These are phyloP conservation scores for Cardiocondyla obscurior DNA, from an alignment of 1,140 invertebrate species.

Conservation along the genomic window DNA sequence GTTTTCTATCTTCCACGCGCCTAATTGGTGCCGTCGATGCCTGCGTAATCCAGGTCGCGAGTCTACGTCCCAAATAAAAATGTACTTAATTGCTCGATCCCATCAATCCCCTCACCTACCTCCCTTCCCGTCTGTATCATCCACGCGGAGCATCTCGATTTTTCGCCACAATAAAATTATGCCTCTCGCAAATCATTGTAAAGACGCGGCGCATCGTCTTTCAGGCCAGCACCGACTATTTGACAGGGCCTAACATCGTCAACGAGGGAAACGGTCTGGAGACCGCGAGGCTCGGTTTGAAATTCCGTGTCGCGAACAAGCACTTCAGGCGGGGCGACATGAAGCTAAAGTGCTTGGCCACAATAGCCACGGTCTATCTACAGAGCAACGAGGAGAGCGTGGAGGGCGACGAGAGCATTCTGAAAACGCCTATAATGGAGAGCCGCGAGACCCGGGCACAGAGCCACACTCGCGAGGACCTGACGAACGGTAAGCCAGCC, in stretches of 20 bases:
- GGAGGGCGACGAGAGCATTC: slow-evolving; percentile 87
- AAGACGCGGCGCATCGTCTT: slow-evolving; percentile 1
- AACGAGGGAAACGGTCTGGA: slow-evolving; percentile 86
- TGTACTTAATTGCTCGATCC: slow-evolving; percentile 15
- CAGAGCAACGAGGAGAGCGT: slow-evolving; percentile 93
- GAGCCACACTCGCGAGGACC: slow-evolving; percentile 74
- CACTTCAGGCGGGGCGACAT: slow-evolving; percentile 93
- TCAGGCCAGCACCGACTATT: slow-evolving; percentile 84
- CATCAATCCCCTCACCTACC: too few species aligned
- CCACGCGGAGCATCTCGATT: neutral
- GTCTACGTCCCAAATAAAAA: slow-evolving; percentile 25
- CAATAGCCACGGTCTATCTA: slow-evolving; percentile 92
- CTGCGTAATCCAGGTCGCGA: slow-evolving; percentile 38
- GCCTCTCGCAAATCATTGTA: neutral
- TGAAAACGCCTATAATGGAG: slow-evolving; percentile 87
- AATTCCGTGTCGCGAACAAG: slow-evolving; percentile 89
- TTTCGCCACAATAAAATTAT: neutral
- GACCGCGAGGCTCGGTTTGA: slow-evolving; percentile 88
- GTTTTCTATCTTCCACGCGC: slow-evolving; percentile 24
- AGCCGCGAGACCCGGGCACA: slow-evolving; percentile 85
- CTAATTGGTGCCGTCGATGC: slow-evolving; percentile 42
- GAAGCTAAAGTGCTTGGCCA: slow-evolving; percentile 94
- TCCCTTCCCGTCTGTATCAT: neutral
- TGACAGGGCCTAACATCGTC: slow-evolving; percentile 80
- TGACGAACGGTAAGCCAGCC: slow-evolving; percentile 67